Evolutionary conservation across 2,797 vertebrate species (phyloP).

Genomic region (Cyprinella venusta): DNA sequence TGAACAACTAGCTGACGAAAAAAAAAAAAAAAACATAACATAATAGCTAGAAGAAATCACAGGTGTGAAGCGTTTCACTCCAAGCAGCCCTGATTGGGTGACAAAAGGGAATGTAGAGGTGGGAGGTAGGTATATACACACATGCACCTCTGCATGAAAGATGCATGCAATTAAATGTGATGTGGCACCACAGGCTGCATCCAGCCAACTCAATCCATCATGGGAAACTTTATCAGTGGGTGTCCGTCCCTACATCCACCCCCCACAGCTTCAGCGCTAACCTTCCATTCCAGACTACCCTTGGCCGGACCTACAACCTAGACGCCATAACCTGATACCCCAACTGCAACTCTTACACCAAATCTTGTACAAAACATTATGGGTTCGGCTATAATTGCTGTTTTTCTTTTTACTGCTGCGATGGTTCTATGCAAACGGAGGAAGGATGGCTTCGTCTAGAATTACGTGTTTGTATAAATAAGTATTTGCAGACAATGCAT

Average conservation of each 20-base stretch:
- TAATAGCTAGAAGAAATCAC: constrained; percentile 4
- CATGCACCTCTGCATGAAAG: constrained; percentile 72
- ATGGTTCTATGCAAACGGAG: not conserved
- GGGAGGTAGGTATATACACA: constrained; percentile 57
- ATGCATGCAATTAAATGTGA: constrained; percentile 78
- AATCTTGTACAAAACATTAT: constrained; percentile 20
- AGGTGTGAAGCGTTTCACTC: constrained; percentile 5
- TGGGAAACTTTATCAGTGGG: constrained; percentile 73
- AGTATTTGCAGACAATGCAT: too few species aligned
- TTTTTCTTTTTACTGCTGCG: not conserved
- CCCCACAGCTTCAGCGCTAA: constrained; percentile 39
- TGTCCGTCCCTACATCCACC: constrained; percentile 65
- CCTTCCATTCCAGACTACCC: constrained; percentile 58
- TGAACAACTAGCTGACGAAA: not conserved
- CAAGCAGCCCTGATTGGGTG: constrained; percentile 10
- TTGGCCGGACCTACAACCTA: constrained; percentile 3
- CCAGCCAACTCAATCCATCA: constrained; percentile 76
- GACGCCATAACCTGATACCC: constrained; percentile 3
- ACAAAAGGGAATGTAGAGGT: constrained; percentile 30
- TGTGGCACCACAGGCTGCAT: constrained; percentile 66
- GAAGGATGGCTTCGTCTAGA: not conserved
- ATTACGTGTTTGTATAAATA: too few species aligned
- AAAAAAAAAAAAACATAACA: not conserved
- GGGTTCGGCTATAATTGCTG: constrained; percentile 14
- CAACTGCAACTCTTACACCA: constrained; percentile 4